Conservation (phyloP, 2,113 vertebrate genomes). For the Cinclus mexicanus region DNA sequence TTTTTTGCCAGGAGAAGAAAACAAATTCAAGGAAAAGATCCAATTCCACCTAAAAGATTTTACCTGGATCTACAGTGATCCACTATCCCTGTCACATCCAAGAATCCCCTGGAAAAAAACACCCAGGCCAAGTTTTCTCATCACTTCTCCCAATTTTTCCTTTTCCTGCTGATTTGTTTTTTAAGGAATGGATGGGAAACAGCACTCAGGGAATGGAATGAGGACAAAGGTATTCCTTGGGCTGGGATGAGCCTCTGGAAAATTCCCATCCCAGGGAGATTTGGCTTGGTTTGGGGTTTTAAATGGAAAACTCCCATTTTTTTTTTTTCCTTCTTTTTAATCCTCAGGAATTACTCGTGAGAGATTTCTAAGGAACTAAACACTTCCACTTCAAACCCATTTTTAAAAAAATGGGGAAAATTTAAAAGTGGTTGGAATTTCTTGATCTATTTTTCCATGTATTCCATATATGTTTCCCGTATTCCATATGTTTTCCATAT, state of each 20-base stretch:
- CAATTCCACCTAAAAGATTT: not conserved
- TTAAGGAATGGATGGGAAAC: not conserved
- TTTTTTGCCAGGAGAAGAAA: not conserved
- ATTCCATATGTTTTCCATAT: not conserved
- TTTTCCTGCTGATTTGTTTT: not conserved
- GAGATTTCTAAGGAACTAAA: not conserved
- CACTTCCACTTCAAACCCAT: not conserved
- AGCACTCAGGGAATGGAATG: rapidly evolving
- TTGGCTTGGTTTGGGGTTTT: not conserved
- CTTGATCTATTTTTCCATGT: rapidly evolving
- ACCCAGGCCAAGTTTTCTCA: not conserved
- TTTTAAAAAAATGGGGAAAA: not conserved
- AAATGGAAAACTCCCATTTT: not conserved
- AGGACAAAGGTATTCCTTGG: not conserved
- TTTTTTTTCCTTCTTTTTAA: not conserved
- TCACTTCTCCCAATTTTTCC: not conserved
- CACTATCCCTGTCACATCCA: not conserved
- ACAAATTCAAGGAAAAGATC: not conserved
- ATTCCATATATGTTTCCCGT: not conserved
- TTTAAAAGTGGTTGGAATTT: not conserved
- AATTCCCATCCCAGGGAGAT: not conserved
- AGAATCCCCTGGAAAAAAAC: not conserved
- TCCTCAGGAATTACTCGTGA: rapidly evolving
- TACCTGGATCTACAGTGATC: not conserved
- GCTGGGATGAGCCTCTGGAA: not conserved